Evolutionary conservation across 1,140 invertebrate species (phyloP).

Genomic region (Liolophura sinensis): DNA sequence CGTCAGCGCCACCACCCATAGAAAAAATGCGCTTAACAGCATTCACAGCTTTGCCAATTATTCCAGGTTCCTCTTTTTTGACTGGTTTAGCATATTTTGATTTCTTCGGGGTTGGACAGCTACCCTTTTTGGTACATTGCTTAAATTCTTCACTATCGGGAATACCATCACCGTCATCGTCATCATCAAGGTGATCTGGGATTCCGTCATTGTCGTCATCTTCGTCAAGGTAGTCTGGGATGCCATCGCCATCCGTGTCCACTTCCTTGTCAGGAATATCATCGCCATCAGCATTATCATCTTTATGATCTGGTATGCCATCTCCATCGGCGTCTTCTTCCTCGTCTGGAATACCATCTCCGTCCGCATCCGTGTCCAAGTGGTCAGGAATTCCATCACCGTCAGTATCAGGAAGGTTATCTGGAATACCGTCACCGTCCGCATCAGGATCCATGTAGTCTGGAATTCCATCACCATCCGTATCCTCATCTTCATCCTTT

Average conservation of each 20-base stretch:
- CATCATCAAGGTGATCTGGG: conserved; percentile 35
- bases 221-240: conserved; percentile 41
- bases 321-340: conserved; percentile 41
- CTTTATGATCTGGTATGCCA: conserved; percentile 39
- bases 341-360: conserved; percentile 46
- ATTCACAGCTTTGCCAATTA: conserved; percentile 6
- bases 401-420: conserved; percentile 40
- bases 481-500: conserved; percentile 37
- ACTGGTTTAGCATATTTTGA: conserved; percentile 19
- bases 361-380: conserved; percentile 47
- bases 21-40: conserved; percentile 1
- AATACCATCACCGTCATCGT: conserved; percentile 46
- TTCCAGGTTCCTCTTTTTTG: conserved; percentile 12
- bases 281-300: conserved; percentile 45
- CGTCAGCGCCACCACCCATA: too few relatives aligned
- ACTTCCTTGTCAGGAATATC: conserved; percentile 49
- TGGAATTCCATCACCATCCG: conserved; percentile 42
- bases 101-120: conserved; percentile 24
- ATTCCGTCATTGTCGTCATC: conserved; percentile 50
- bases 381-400: conserved; percentile 56
- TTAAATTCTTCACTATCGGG: conserved; percentile 41
- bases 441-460: conserved; percentile 36
- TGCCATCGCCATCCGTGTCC: conserved; percentile 41
- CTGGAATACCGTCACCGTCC: conserved; percentile 41
- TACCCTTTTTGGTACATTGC: conserved; percentile 13